A percentile compares a stretch with the other conserved stretches of the same genome.
phyloP scores from a whole-genome alignment of 2,888 invertebrate species.

The Phaonia tiefii region DNA sequence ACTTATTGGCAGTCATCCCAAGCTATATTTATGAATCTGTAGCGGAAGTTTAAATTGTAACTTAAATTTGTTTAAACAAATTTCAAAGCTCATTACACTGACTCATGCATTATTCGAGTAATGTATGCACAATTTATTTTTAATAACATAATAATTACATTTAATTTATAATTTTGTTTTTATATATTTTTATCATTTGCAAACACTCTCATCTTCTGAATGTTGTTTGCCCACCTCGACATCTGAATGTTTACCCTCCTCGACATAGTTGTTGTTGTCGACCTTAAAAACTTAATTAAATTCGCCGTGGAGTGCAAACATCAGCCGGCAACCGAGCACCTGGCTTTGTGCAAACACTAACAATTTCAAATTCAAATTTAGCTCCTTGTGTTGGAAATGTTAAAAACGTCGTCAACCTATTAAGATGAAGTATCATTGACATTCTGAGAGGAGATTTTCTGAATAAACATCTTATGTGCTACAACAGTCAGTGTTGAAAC shows the following conservation, averaged over 20 bases:
- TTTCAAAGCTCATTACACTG: no score
- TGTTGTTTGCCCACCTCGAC: no score
- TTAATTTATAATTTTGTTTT: no score
- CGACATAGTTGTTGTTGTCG: not conserved
- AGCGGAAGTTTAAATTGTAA: no score
- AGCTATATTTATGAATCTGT: no score
- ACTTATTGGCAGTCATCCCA: no score
- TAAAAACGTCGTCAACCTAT: slow-evolving; percentile 34
- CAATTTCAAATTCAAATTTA: slow-evolving; percentile 33
- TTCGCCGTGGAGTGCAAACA: slow-evolving; percentile 34
- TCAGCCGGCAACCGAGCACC: slow-evolving; percentile 11
- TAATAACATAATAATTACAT: no score
- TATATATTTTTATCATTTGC: slow-evolving; percentile 1
- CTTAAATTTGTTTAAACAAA: no score
- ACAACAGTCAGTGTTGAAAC: not conserved
- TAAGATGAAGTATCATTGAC: slow-evolving; percentile 58
- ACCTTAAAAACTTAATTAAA: slow-evolving; percentile 18
- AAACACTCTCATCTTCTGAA: not conserved
- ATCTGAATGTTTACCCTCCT: not conserved
- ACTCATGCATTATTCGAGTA: no score
- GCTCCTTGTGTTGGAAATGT: slow-evolving; percentile 42
- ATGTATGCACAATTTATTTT: no score
- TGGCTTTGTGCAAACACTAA: slow-evolving; percentile 9
- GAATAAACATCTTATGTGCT: slow-evolving; percentile 23
- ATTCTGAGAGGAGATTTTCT: slow-evolving; percentile 49